Base-by-base conservation (phyloP, 2,113 vertebrate genomes). In the Paracanthobrama guichenoti region DNA sequence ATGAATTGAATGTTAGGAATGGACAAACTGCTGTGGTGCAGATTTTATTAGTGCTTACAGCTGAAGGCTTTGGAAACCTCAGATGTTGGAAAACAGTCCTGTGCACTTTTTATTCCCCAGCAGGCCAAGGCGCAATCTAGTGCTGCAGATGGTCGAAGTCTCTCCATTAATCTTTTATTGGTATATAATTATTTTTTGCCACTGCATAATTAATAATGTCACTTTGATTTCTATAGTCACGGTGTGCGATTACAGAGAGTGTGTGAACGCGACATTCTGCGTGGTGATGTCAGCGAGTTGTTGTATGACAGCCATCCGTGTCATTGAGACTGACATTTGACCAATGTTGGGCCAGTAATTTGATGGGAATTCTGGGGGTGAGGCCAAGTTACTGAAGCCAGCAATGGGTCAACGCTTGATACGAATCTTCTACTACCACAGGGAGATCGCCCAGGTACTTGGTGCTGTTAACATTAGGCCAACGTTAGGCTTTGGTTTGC, bases 191-290 rank as follows among this genome's bases (percentile, higher is more conserved):
- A 89, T 89, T 62, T 89, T 78, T 77, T 76, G 44, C 48, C 83
- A 39, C 85, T 91, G 85, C 88, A 89, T 89, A 87, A 91, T 92
- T 91, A 92, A 91, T 91, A 86, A 64, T 88, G 89, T 91, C 89
- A 90, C 87, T 91, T 92, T 90, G 88, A 91, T 91, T 91, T 59
- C 89, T 87, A 87, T 85, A 71, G 79, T 86, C 71, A 84, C 77
- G n/a, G 53, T 81, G 42, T 88, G 74, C 80, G 16, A 89, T 46
- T 46, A 78, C 26, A 84, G 82, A 79, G 66, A 57, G 62, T 6
- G n/a, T 85, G 71, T 87, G 86, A 82, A 89, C 81, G 84, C 82
- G 71, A 88, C 85, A 73, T 18, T 73, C 53, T 89, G 74, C 73
- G 0, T 55, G 76, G 88, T 76, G 85, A 87, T 69, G 14, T 86